Base-by-base conservation (phyloP, 1,140 invertebrate genomes). In the Cataglyphis hispanica region DNA sequence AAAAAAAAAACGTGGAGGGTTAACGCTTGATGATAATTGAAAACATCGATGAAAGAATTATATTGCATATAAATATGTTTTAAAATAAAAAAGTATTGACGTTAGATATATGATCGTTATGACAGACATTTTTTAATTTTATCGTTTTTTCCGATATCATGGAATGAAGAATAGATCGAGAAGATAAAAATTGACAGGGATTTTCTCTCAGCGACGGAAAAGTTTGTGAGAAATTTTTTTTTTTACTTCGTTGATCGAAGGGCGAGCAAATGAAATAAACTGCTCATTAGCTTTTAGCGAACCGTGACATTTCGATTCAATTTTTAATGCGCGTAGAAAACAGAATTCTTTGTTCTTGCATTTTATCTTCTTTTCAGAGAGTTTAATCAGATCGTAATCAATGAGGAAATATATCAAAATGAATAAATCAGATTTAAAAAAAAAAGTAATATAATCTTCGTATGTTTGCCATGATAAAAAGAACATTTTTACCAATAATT, bases 191-290 rank as follows among this genome's bases (percentile, higher is more conserved):
- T 67, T 22, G 27, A 40, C 43, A 46, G 40, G 2, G 37, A 58
- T 78, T 53, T 10, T 66, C 16, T 76, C 37, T 76, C 37, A 43
- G 37, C 6, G 56, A n/a, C 37, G 7, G 31, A 31, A 22, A 46
- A 64, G 72, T 43, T 86, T 43, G 63, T 83, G 81, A 72, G 64
- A 86, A 86, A 81, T 22, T 86, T 69, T 31, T 50, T 78, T 63
- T 89, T 84, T 84, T 81, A 40, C 16, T 78, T 78, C 25, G 37
- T 74, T 40, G 25, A 27, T 34, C 22, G 34, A 72, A 22, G 7
- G 27, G 60, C 5, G 22, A 37, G 25, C 8, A 43, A 80, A 81
- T 46, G n/a, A 69, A 86, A 72, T 86, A 86, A 77, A 80, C 40
- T 80, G 11, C 31, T 58, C 27, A 78, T 86, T 80, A 72, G 43